Evolutionary conservation across 2,888 invertebrate genomes (phyloP).

Genomic region (Cryptus viduatorius): DNA sequence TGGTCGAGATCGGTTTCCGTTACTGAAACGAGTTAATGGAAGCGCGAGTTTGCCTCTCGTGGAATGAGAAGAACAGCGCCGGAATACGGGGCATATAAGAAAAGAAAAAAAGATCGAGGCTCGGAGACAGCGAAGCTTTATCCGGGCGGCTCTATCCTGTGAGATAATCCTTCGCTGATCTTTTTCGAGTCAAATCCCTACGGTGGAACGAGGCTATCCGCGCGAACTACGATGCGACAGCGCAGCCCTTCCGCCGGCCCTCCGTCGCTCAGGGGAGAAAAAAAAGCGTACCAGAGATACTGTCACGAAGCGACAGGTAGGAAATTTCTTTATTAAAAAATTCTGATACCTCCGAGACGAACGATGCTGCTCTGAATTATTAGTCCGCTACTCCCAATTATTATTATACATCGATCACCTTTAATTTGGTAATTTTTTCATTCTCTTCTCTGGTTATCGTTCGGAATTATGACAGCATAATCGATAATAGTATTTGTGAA

Average conservation of each 20-base stretch:
- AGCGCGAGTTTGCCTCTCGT: slow-evolving; percentile 67
- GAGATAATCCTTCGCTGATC: slow-evolving; percentile 69
- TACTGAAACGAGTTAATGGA: slow-evolving; percentile 79
- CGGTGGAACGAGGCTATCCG: slow-evolving; percentile 27
- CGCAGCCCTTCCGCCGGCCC: slow-evolving; percentile 48
- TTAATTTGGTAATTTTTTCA: not conserved
- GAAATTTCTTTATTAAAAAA: slow-evolving; percentile 41
- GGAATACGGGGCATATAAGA: slow-evolving; percentile 40
- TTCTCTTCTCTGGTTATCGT: not conserved
- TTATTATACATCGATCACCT: not conserved
- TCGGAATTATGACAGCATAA: not conserved
- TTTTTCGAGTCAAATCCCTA: slow-evolving; percentile 68
- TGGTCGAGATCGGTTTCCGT: slow-evolving; percentile 73
- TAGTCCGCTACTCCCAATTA: not conserved
- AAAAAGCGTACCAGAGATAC: slow-evolving; percentile 23
- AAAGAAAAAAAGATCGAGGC: slow-evolving; percentile 31
- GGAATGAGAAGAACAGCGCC: slow-evolving; percentile 41
- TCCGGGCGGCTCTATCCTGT: slow-evolving; percentile 38
- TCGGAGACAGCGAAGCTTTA: slow-evolving; percentile 51
- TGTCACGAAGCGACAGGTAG: slow-evolving; percentile 33
- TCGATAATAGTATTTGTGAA: not conserved
- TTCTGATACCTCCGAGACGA: not conserved
- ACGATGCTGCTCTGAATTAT: too few relatives aligned
- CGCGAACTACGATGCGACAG: slow-evolving; percentile 39
- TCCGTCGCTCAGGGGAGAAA: slow-evolving; percentile 12